Evolutionary conservation across 2,888 invertebrate species (phyloP), one percentile per base, ranked within the genome.

Genomic region (Cryptosula pallasiana): DNA sequence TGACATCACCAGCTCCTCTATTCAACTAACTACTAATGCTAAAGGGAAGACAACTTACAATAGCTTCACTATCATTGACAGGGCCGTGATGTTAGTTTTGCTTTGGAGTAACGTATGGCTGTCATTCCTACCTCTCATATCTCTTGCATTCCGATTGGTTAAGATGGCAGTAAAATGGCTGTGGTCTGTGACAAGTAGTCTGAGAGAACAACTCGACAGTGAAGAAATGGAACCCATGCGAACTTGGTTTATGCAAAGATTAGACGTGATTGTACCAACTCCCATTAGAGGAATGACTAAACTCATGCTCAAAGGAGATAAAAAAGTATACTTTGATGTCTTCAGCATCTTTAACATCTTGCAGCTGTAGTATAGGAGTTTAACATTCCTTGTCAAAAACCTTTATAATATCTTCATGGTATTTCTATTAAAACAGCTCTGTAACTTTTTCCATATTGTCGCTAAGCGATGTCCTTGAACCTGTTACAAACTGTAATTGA

Each of bases 81-180:
- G 63, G 87, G 91, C 91, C 1, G 93, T 94, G 78, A 86, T 91
- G 5, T 89, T 91, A 71, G 93, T 94, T 86, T 87, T 94, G 35
- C 87, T 95, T 23, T 95, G 94, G 91, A 91, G 92, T 78, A 90
- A 94, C 80, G 88, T 91, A 71, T 93, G 94, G 91, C 86, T 93
- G 73, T 85, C 93, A 75, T 90, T 91, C 5, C 88, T 94, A 32
- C 87, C 93, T 71, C 88, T 91, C 0, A 87, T 95, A 76, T 93
- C 94, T 5, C 86, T 94, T 72, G 87, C 89, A 0, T 90, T 92
- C 76, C 91, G 91, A 82, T 85, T 88, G 29, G 63, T 72, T n/a
- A 58, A 69, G 69, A 32, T 25, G 13, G 32, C 32, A 3, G 27
- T 63, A 13, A 32, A 63, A 63, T 34, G 63, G 29, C 16, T 45